Evolutionary conservation across 1,140 invertebrate species (phyloP).

Genomic region (Marisa cornuarietis): DNA sequence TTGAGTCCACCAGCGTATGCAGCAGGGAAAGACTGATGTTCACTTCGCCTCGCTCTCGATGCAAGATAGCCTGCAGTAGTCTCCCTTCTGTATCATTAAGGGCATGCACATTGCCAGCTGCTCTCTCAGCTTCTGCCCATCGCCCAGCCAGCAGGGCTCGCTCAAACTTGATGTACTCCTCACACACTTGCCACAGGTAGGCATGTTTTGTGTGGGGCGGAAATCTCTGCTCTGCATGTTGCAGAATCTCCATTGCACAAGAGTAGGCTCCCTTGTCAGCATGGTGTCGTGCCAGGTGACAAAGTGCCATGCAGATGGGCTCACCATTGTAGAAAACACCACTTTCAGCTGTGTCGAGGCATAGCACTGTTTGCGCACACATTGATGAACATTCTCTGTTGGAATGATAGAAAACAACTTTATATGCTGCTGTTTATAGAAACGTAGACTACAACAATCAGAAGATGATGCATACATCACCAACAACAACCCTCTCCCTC

Average conservation of each 20-base stretch:
- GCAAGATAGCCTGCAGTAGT: conserved; percentile 52
- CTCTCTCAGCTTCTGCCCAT: conserved; percentile 80
- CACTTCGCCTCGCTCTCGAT: conserved; percentile 59
- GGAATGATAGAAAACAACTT: too few species aligned
- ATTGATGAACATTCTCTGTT: conserved; percentile 75
- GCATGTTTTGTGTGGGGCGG: conserved; percentile 44
- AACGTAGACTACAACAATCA: too few species aligned
- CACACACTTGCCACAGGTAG: conserved; percentile 76
- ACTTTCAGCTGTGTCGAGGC: conserved; percentile 75
- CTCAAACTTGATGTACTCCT: conserved; percentile 73
- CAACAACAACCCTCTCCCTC: too few species aligned
- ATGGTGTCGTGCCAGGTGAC: conserved; percentile 75
- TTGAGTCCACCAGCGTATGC: conserved; percentile 43
- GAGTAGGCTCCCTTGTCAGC: conserved; percentile 65
- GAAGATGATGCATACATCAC: too few species aligned
- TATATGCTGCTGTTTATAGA: too few species aligned
- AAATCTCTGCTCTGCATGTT: conserved; percentile 52
- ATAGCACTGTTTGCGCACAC: conserved; percentile 80
- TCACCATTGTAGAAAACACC: conserved; percentile 75
- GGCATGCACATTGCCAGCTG: conserved; percentile 77
- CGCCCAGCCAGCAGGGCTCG: conserved; percentile 74
- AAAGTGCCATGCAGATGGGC: conserved; percentile 76
- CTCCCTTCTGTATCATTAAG: conserved; percentile 66
- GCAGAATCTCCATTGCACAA: conserved; percentile 51
- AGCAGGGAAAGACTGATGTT: conserved; percentile 51